Conservation (phyloP, 2,797 vertebrate genomes). For the Apogon hyalosoma region DNA sequence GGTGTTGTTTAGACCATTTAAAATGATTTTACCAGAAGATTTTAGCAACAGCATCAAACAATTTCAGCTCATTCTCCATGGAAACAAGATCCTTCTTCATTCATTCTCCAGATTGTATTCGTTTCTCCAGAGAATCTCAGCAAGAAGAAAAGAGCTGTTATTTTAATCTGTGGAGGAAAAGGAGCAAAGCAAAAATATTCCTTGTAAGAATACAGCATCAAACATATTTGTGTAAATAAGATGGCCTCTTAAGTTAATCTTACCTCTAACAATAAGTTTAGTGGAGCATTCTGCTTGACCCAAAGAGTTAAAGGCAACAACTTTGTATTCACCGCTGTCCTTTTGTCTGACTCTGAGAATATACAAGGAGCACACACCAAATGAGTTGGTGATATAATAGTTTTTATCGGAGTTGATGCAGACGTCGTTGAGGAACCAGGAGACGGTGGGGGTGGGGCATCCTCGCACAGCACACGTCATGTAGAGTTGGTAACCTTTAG, state of each 20-base stretch:
- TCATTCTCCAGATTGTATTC: no score
- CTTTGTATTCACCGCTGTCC: slow-evolving; percentile 87
- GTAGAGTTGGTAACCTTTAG: slow-evolving; percentile 86
- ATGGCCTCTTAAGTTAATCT: background rate
- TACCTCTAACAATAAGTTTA: slow-evolving; percentile 86
- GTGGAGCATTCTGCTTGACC: slow-evolving; percentile 86
- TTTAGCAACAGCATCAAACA: slow-evolving; percentile 4
- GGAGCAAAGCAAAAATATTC: slow-evolving; percentile 1
- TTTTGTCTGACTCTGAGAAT: slow-evolving; percentile 79
- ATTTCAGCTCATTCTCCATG: background rate
- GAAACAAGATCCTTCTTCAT: slow-evolving; percentile 1
- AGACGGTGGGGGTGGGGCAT: slow-evolving; percentile 82
- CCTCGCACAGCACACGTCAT: slow-evolving; percentile 92
- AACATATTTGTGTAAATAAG: background rate
- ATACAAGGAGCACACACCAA: slow-evolving; percentile 90
- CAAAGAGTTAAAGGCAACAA: slow-evolving; percentile 85
- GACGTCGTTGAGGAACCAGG: slow-evolving; percentile 87
- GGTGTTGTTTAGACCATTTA: slow-evolving; percentile 2
- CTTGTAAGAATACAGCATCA: background rate
- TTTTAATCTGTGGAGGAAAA: slow-evolving; percentile 64
- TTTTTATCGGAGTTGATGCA: slow-evolving; percentile 84
- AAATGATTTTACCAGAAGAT: background rate
- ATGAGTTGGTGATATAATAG: slow-evolving; percentile 86
- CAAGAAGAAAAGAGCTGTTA: background rate
- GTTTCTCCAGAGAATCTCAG: slow-evolving; percentile 3